Evolutionary conservation across 2,888 invertebrate species (phyloP).

Genomic region (Frankliniella intonsa): DNA sequence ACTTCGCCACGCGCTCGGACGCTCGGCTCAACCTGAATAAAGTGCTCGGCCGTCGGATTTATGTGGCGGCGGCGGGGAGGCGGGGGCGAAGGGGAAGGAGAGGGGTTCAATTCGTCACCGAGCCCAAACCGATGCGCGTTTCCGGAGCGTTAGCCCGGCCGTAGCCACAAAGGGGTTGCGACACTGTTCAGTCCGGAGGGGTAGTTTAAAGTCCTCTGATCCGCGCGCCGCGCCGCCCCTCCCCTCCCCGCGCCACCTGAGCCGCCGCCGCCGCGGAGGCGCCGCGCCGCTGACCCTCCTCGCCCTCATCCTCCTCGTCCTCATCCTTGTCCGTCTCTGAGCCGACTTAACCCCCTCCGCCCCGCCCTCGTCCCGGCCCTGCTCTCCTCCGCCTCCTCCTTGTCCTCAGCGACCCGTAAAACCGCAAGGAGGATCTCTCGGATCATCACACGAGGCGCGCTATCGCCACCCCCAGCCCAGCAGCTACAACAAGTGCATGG

Average conservation of each 20-base stretch:
- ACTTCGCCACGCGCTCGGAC: conserved; percentile 8
- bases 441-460: neutral
- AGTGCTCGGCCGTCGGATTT: conserved; percentile 18
- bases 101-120: no score
- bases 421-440: neutral
- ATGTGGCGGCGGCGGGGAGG: neutral
- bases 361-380: neutral
- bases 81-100: neutral
- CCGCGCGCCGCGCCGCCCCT: neutral
- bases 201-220: conserved; percentile 1
- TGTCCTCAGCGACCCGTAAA: neutral
- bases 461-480: neutral
- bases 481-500: neutral
- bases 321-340: neutral
- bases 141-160: no score
- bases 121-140: no score
- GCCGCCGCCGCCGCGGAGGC: neutral
- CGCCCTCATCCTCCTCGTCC: neutral
- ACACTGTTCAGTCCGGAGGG: neutral
- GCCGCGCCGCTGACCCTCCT: neutral
- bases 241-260: neutral
- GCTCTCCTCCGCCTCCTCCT: neutral
- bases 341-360: neutral
- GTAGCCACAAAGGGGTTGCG: neutral
- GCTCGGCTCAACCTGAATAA: conserved; percentile 19